Evolutionary conservation across 2,888 invertebrate species (phyloP), one percentile per base, ranked within the genome.

Genomic region (Dexiosoma caninum): DNA sequence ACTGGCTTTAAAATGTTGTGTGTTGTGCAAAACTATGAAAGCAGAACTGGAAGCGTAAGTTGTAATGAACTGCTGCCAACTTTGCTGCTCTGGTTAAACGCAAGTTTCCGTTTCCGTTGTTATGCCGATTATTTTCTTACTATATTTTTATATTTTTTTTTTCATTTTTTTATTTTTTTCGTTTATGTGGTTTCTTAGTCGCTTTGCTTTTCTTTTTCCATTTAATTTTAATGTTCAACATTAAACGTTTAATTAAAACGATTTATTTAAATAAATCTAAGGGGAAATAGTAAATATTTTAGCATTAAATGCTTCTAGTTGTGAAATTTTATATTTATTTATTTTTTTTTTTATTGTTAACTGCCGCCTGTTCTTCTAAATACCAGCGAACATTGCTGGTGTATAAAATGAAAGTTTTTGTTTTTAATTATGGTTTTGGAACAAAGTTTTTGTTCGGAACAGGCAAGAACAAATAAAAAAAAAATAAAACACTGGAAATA

Each of bases 91-190:
- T 60, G 76, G 76, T 72, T 82, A 78, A 78, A 82, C 81, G 78
- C 81, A 82, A 60, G 75, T 76, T 78, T 82, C 78, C 81, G 81
- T 76, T 81, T 81, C 81, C 81, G 81, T 67, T 81, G 37, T 53
- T 59, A 21, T 70, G 79, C 42, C 21, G 70, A 75, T 74, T 19
- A 14, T 67, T 49, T 74, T 49, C 51, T 60, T 19, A 12, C 30
- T 21, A 30, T 27, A 16, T 16, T 37, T 10, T 12, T 40, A n/a
- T 27, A 27, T 23, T 27, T 23, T 35, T 9, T 10, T 37, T 37
- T 21, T 16, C 7, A 10, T 14, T 23, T n/a, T 1, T 19, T 42
- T 27, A 2, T 7, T 37, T 42, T 40, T n/a, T 4, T 30, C 19
- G 12, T 19, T 49, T 37, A 5, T n/a, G 27, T 7, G 14, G 12